A percentile compares a stretch with the other conserved stretches of the same genome.
Conservation (phyloP, 2,797 vertebrate genomes). For the Megaceryle alcyon region DNA sequence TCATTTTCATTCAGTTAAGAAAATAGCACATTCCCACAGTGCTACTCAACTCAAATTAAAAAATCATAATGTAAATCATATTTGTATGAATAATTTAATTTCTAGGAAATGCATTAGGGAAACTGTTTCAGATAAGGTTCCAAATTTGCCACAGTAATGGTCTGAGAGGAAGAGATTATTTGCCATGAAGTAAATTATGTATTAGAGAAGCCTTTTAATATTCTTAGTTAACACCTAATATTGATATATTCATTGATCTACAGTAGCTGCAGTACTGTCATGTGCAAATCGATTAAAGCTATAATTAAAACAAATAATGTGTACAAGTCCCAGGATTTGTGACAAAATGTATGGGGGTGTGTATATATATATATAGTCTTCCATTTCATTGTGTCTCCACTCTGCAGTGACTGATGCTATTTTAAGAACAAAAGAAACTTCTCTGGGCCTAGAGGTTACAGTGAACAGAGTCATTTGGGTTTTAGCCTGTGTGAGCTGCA, state of each 20-base stretch:
- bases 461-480: constrained; percentile 19
- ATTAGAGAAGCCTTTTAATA: constrained; percentile 34
- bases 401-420: neutral
- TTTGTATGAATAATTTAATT: constrained; percentile 63
- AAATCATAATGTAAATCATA: constrained; percentile 35
- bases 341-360: neutral
- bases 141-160: constrained; percentile 46
- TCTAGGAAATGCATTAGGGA: constrained; percentile 28
- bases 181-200: constrained; percentile 41
- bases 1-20: constrained; percentile 11
- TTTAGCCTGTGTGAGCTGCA: neutral
- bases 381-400: neutral
- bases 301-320: constrained; percentile 27
- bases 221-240: constrained; percentile 51
- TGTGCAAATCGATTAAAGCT: constrained; percentile 68
- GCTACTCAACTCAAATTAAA: constrained; percentile 34
- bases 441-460: neutral
- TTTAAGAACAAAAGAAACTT: constrained; percentile 44
- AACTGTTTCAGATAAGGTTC: constrained; percentile 42
- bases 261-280: neutral
- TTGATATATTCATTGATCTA: constrained; percentile 21
- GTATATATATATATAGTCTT: neutral
- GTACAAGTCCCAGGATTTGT: neutral
- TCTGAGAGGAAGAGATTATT: constrained; percentile 44
- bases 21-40: constrained; percentile 37